Conservation (phyloP, 1,140 invertebrate genomes). For the Diprion similis region DNA sequence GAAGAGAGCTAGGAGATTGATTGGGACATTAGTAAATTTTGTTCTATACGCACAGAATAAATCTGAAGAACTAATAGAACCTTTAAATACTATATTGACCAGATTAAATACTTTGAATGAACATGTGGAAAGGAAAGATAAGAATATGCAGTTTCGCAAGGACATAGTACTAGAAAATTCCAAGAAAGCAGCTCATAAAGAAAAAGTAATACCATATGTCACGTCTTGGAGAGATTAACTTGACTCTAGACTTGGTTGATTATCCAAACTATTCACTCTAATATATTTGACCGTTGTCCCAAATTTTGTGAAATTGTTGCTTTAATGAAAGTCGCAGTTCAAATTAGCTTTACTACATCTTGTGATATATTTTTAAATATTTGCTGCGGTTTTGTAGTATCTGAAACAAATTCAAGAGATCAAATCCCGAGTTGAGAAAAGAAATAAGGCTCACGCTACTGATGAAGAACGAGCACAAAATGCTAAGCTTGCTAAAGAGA, state of each 20-base stretch:
- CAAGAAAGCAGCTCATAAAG: constrained; percentile 26
- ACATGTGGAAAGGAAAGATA: neutral
- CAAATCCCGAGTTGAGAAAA: constrained; percentile 12
- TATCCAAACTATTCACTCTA: constrained; percentile 10
- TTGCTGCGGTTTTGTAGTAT: constrained; percentile 21
- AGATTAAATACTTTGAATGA: neutral
- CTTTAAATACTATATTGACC: constrained; percentile 23
- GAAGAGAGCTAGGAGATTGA: constrained; percentile 37
- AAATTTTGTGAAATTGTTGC: neutral
- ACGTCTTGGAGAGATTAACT: neutral
- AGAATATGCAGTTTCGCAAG: neutral
- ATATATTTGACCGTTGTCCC: neutral
- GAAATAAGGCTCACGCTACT: constrained; percentile 23
- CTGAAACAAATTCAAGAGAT: constrained; percentile 35
- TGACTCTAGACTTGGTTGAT: neutral
- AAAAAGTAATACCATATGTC: constrained; percentile 31
- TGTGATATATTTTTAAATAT: too few relatives aligned
- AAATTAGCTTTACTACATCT: too few relatives aligned
- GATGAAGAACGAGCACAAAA: constrained; percentile 21
- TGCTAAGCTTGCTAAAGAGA: constrained; percentile 18
- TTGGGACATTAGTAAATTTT: constrained; percentile 44
- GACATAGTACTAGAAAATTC: constrained; percentile 25
- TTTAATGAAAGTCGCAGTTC: too few relatives aligned
- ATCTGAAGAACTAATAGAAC: constrained; percentile 29
- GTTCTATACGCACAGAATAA: constrained; percentile 40